These are phyloP conservation scores for Rissa tridactyla DNA, from an alignment of 2,113 vertebrate genomes.

Conservation along the genomic window DNA sequence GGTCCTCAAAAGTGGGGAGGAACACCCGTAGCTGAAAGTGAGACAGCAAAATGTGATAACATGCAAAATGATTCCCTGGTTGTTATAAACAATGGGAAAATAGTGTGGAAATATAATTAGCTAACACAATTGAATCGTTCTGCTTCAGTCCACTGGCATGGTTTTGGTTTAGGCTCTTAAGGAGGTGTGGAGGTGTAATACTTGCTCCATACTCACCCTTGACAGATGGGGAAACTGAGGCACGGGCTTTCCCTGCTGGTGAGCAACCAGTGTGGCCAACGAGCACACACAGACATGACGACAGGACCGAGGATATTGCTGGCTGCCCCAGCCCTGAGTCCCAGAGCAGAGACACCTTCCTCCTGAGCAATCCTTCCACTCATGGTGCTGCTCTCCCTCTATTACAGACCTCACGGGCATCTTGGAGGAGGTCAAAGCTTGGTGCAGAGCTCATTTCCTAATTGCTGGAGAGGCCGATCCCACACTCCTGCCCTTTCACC, in stretches of 20 bases:
- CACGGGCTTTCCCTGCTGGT: not conserved
- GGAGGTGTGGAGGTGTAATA: not conserved
- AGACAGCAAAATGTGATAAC: not conserved
- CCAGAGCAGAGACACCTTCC: not conserved
- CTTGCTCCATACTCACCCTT: not conserved
- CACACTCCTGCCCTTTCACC: not conserved
- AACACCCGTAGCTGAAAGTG: not conserved
- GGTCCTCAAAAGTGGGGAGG: not conserved
- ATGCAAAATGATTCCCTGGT: not conserved
- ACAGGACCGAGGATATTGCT: fast-evolving
- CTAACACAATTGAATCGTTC: fast-evolving
- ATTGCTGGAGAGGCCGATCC: not conserved
- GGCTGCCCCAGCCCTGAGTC: not conserved
- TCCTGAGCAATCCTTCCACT: not conserved
- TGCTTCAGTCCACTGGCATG: not conserved
- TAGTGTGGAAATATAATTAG: not conserved
- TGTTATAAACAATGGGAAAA: not conserved
- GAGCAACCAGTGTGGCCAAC: not conserved
- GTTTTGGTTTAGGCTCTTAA: not conserved
- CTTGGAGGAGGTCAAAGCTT: not conserved
- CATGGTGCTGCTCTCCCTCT: not conserved
- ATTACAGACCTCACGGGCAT: not conserved
- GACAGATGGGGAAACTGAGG: not conserved
- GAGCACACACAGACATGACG: not conserved
- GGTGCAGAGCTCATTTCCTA: fast-evolving